Percentiles rank a stretch among this genome's conserved stretches.
These are phyloP conservation scores for Lagopus muta DNA, from an alignment of 2,113 vertebrate genomes.

Conservation along the genomic window DNA sequence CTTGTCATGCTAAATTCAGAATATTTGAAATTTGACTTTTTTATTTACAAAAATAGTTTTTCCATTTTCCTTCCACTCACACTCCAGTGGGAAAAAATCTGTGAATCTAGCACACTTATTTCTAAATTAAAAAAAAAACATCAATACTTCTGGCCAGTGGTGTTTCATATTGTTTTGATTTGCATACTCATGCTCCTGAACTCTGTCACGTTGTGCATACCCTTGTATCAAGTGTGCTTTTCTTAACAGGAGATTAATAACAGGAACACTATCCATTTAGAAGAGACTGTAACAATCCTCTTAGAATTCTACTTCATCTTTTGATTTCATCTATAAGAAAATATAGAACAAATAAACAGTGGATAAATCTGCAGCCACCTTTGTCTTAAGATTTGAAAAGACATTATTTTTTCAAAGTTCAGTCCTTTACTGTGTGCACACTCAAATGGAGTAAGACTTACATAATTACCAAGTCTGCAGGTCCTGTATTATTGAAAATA, in stretches of 20 bases:
- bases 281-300: neutral
- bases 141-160: neutral
- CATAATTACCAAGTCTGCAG: neutral
- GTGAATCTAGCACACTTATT: neutral
- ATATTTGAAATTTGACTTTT: neutral
- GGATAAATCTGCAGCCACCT: neutral
- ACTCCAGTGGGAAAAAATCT: neutral
- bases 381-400: neutral
- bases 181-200: neutral
- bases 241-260: neutral
- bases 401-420: neutral
- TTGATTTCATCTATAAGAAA: neutral
- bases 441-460: neutral
- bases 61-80: neutral
- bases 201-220: neutral
- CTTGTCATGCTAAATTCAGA: neutral
- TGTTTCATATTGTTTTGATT: neutral
- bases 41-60: slow-evolving; percentile 2
- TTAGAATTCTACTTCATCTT: slow-evolving; percentile 15
- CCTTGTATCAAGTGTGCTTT: neutral
- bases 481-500: neutral
- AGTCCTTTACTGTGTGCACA: neutral
- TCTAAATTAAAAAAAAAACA: neutral
- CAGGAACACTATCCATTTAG: neutral
- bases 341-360: neutral